These are phyloP conservation scores for Lichenostomus cassidix DNA, from an alignment of 2,113 vertebrate species.

Conservation along the genomic window DNA sequence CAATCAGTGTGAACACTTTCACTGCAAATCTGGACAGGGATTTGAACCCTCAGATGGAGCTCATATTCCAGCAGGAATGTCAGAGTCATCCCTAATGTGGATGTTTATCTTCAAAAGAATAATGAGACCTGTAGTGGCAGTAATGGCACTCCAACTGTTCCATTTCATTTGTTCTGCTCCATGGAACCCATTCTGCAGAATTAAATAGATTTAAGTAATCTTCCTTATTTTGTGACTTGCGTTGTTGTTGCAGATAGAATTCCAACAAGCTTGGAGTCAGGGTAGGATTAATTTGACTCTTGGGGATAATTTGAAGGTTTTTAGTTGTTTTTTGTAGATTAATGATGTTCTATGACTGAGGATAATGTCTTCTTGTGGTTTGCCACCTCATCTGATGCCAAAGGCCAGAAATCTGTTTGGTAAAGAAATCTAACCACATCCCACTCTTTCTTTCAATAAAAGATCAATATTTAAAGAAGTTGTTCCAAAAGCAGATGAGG, in stretches of 20 bases:
- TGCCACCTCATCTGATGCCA: neutral
- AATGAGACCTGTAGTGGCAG: neutral
- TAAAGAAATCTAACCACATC: neutral
- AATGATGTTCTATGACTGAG: neutral
- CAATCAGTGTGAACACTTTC: neutral
- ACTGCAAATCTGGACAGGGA: neutral
- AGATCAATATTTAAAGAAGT: neutral
- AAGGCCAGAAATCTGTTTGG: neutral
- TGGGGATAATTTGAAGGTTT: neutral
- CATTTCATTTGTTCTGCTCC: slow-evolving; percentile 43
- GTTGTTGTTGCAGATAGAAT: neutral
- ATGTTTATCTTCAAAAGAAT: neutral
- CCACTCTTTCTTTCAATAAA: neutral
- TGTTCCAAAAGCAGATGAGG: neutral
- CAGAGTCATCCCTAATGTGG: neutral
- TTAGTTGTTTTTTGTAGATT: neutral
- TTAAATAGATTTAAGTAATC: slow-evolving; percentile 37
- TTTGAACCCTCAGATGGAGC: neutral
- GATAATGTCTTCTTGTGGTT: neutral
- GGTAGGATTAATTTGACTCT: neutral
- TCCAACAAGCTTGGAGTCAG: neutral
- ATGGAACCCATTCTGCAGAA: slow-evolving; percentile 29
- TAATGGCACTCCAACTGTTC: slow-evolving; percentile 22
- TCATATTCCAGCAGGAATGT: neutral
- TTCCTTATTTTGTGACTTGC: slow-evolving; percentile 22